Percentiles rank a stretch among this genome's conserved stretches.
Conservation (phyloP, 2,113 vertebrate genomes). For the Lota lota region DNA sequence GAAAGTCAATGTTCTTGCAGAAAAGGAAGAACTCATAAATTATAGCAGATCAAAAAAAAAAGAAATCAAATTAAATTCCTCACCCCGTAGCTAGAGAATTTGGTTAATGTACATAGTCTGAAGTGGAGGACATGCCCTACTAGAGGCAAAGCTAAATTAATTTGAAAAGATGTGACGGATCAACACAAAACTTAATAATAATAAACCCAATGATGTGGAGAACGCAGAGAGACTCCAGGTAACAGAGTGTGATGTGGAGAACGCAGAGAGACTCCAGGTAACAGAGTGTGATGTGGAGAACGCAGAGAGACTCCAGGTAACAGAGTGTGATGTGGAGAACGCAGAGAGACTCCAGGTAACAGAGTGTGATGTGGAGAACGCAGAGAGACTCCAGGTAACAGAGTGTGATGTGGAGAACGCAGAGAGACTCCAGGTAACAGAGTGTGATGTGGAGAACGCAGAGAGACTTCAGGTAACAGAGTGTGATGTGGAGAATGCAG, state of each 20-base stretch:
- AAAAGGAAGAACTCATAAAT: neutral
- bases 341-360: neutral
- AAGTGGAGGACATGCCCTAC: slow-evolving; percentile 1
- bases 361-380: neutral
- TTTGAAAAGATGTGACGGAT: neutral
- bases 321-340: neutral
- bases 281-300: neutral
- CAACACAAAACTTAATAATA: neutral
- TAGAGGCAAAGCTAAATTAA: slow-evolving; percentile 4
- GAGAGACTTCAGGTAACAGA: neutral
- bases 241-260: neutral
- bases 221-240: neutral
- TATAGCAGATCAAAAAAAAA: neutral
- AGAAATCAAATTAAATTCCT: slow-evolving; percentile 14
- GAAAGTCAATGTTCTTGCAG: slow-evolving; percentile 24
- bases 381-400: neutral
- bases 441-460: neutral
- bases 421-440: neutral
- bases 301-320: neutral
- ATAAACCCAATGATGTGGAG: neutral
- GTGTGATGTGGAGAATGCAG: neutral
- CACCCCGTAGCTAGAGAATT: slow-evolving; percentile 6
- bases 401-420: neutral
- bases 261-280: neutral
- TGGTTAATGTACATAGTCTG: slow-evolving; percentile 10